These are phyloP conservation scores for Sipha flava DNA, from an alignment of 1,140 invertebrate genomes.

Conservation along the genomic window DNA sequence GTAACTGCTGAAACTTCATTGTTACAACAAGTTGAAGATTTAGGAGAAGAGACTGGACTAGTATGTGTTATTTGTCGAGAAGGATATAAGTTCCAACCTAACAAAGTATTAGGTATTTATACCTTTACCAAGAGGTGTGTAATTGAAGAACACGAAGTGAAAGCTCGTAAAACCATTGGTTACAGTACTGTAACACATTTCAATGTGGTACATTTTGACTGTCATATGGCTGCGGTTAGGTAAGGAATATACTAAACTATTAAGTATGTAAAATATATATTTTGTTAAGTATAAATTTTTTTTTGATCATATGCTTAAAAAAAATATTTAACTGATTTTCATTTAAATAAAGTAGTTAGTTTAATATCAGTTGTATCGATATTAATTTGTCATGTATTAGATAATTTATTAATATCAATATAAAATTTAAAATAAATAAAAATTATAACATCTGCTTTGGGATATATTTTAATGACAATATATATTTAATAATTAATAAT, in stretches of 20 bases:
- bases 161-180: conserved; percentile 70
- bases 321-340: no score
- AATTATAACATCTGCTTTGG: no score
- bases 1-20: conserved; percentile 77
- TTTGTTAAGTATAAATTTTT: no score
- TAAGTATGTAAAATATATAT: no score
- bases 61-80: conserved; percentile 97
- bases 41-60: conserved; percentile 90
- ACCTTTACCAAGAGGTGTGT: conserved; percentile 93
- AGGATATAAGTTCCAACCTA: conserved; percentile 90
- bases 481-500: no score
- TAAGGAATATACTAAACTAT: conserved; percentile 13
- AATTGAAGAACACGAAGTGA: conserved; percentile 87
- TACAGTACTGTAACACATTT: conserved; percentile 96
- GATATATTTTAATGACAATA: no score
- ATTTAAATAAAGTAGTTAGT: no score
- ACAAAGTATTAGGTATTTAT: conserved; percentile 87
- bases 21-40: conserved; percentile 85
- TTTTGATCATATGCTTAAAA: no score
- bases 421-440: no score
- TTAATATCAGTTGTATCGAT: no score
- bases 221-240: conserved; percentile 89
- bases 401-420: no score
- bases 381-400: no score
- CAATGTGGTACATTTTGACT: conserved; percentile 96